A percentile compares a stretch with the other conserved stretches of the same genome.
Conservation (phyloP, 2,797 vertebrate genomes). For the Gadopsis bispinosus region DNA sequence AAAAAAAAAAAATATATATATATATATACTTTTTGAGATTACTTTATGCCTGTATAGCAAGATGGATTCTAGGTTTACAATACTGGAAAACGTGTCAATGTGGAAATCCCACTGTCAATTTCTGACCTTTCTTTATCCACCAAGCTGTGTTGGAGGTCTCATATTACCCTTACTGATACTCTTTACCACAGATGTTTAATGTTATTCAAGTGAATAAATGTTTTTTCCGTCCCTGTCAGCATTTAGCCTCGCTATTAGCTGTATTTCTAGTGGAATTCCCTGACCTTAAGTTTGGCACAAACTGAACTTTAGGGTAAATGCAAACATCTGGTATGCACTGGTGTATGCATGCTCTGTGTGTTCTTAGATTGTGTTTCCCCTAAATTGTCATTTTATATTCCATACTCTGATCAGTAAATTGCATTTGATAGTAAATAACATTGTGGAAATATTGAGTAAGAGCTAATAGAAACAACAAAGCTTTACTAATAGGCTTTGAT, state of each 20-base stretch:
- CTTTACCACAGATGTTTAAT: conserved; percentile 41
- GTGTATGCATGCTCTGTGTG: not conserved
- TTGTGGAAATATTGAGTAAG: conserved; percentile 41
- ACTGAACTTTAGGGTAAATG: conserved; percentile 49
- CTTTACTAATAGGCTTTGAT: conserved; percentile 49
- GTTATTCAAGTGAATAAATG: conserved; percentile 48
- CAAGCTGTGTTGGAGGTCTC: conserved; percentile 29
- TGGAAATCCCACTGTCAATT: conserved; percentile 19
- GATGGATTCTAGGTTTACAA: not conserved
- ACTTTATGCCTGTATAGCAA: not conserved
- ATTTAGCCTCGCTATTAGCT: conserved; percentile 42
- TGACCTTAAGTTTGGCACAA: conserved; percentile 31
- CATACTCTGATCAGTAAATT: conserved; percentile 22
- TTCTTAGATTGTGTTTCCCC: conserved; percentile 11
- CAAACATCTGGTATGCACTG: conserved; percentile 46
- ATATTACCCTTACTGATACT: conserved; percentile 37
- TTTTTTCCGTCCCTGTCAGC: conserved; percentile 62
- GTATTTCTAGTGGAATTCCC: conserved; percentile 29
- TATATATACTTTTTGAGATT: not conserved
- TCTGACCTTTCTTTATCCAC: conserved; percentile 21
- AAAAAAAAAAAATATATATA: no score
- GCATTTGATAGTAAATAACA: conserved; percentile 20
- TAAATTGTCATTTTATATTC: conserved; percentile 19
- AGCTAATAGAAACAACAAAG: conserved; percentile 32
- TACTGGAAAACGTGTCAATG: not conserved